Percentiles rank a stretch among this genome's conserved stretches.
Evolutionary conservation across 2,888 invertebrate species (phyloP).

Genomic region (Arrhopalites spinosus): DNA sequence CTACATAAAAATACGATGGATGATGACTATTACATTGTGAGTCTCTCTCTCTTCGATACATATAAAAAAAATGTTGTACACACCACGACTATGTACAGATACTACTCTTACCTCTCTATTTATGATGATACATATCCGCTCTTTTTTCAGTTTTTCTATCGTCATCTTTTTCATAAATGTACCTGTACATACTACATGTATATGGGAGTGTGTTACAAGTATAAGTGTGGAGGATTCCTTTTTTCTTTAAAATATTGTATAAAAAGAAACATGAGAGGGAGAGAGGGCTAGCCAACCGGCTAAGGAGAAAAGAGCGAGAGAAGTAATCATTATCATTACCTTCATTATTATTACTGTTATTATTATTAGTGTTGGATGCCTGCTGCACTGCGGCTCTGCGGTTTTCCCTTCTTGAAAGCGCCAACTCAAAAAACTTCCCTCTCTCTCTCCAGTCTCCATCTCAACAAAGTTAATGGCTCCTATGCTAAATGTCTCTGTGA

Average conservation of each 20-base stretch:
- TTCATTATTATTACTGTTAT: conserved; percentile 40
- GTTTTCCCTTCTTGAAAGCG: background rate
- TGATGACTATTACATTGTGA: conserved; percentile 34
- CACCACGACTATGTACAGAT: conserved; percentile 29
- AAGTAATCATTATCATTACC: conserved; percentile 38
- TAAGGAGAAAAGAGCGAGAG: conserved; percentile 7
- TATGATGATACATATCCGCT: conserved; percentile 30
- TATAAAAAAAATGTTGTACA: background rate
- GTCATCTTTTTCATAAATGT: background rate
- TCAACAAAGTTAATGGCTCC: conserved; percentile 2
- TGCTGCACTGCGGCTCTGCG: conserved; percentile 23
- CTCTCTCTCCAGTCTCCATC: background rate
- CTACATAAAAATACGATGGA: conserved; percentile 38
- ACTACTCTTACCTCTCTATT: conserved; percentile 19
- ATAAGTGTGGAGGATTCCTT: too few relatives aligned
- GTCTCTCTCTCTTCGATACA: background rate
- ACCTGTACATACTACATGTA: too few relatives aligned
- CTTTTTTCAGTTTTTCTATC: conserved; percentile 1
- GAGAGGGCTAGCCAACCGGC: background rate
- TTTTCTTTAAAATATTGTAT: too few relatives aligned
- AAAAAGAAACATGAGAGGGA: background rate
- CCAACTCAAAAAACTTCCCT: conserved; percentile 6
- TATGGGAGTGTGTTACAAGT: too few relatives aligned
- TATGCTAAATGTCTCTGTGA: conserved; percentile 11
- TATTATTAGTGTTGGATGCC: conserved; percentile 20